Evolutionary conservation across 2,888 invertebrate genomes (phyloP).

Genomic region (Sinotaia quadrata): DNA sequence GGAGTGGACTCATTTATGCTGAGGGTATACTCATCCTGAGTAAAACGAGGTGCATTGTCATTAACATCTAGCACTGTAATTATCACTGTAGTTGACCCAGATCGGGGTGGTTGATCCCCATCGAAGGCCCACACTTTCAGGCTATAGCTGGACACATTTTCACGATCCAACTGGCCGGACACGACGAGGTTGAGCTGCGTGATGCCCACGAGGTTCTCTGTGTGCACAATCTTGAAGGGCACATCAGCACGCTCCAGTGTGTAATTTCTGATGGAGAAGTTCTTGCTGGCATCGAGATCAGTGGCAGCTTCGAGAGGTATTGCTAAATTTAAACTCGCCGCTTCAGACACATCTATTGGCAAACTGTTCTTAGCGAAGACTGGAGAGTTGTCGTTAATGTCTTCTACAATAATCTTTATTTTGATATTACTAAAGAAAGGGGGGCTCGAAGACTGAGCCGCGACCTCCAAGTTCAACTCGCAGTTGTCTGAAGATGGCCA

Average conservation of each 20-base stretch:
- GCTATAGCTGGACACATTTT: slow-evolving; percentile 84
- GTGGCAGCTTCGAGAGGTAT: slow-evolving; percentile 26
- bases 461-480: slow-evolving; percentile 21
- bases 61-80: slow-evolving; percentile 95
- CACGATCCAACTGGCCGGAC: slow-evolving; percentile 83
- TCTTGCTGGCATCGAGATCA: slow-evolving; percentile 28
- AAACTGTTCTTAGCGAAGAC: slow-evolving; percentile 76
- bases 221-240: slow-evolving; percentile 74
- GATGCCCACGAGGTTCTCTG: slow-evolving; percentile 25
- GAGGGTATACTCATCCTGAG: slow-evolving; percentile 83
- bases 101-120: slow-evolving; percentile 78
- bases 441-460: slow-evolving; percentile 11
- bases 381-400: slow-evolving; percentile 96
- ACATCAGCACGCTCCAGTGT: slow-evolving; percentile 77
- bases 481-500: slow-evolving; percentile 27
- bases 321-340: slow-evolving; percentile 13
- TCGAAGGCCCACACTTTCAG: slow-evolving; percentile 92
- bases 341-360: slow-evolving; percentile 24
- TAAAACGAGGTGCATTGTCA: slow-evolving; percentile 93
- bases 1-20: slow-evolving; percentile 87
- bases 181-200: slow-evolving; percentile 86
- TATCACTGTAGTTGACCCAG: slow-evolving; percentile 78
- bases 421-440: slow-evolving; percentile 76
- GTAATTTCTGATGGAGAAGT: slow-evolving; percentile 27
- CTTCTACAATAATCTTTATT: slow-evolving; percentile 86